Evolutionary conservation across 2,888 invertebrate species (phyloP), one percentile per base, ranked within the genome.

Genomic region (Sminthurides aquaticus): DNA sequence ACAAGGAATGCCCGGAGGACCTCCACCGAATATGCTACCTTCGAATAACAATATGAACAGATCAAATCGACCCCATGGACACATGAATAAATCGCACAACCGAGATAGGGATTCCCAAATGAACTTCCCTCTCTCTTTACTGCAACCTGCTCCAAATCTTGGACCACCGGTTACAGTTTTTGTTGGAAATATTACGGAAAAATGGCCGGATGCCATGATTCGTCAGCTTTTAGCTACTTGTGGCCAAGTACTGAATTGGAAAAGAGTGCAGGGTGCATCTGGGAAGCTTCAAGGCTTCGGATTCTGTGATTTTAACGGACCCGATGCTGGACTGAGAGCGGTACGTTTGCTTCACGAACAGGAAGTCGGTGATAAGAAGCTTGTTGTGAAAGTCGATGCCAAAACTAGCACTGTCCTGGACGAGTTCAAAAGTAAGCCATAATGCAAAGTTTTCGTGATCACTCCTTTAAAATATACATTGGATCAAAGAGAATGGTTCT

Each of bases 91-190:
- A 5, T 34, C 15, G 8, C 43, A 34, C 43, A 15, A 34, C 43
- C 43, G 43, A 5, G 43, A 34, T 15, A 34, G 43, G 15, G 43
- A 34, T 15, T 34, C 43, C 15, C 43, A 34, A 15, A 34, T 34
- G 43, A 34, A 34, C 5, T 5, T 52, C 5, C 52, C 52, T 15
- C 11, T 20, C 43, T 34, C 43, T 18, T 18, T 52, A 8, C 52
- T 52, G 20, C 18, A 15, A 8, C 52, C 52, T 18, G 11, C 52
- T 20, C 52, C 8, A 20, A 52, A 52, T 22, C 52, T 52, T 67
- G 92, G 93, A 0, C 95, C 96, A 0, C 87, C 93, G 1, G 94
- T 98, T 43, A 98, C 98, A 1, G 96, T 98, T 1, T 98, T 98
- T 82, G 91, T 98, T 58, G 97, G 97, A 57, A 97, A 96, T 79